Base-by-base conservation (phyloP, 2,888 invertebrate species). In the Tenthredo scrophulariae region DNA sequence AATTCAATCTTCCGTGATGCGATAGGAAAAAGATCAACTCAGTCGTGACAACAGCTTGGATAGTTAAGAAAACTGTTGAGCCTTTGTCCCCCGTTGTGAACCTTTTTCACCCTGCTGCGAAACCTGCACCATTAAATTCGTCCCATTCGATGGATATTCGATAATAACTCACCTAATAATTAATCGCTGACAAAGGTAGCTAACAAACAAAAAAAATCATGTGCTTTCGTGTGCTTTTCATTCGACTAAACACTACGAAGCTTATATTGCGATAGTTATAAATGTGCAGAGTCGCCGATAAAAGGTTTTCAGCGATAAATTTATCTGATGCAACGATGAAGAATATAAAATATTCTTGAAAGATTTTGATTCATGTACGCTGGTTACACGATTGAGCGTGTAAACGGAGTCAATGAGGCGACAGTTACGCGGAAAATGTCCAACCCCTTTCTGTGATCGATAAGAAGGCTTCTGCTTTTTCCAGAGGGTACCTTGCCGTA, bases 1-100 rank as follows among this genome's bases (percentile, higher is more conserved):
- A 80, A 80, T 80, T 80, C 40, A 80, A 80, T 80, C 80, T 80
- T 58, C 40, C 80, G 80, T 80, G 62, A 80, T 62, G 80, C 80
- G 80, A 80, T 80, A 80, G 80, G 80, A 62, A 80, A 80, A 80
- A 80, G 80, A 80, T 80, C 80, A 80, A 80, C 80, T 80, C 40
- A n/a, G 13, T 62, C 62, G 40, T 62, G 80, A 54, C 50, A 54
- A 54, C 40, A 22, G 40, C 40, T 80, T 62, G n/a, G 80, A 58
- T 40, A 62, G 40, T 62, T 62, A 7, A 80, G 37, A 33, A 80
- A 80, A 80, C 62, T 80, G 80, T 80, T 80, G 80, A 80, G 58
- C 80, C 40, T 80, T 62, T 62, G 40, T 62, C 58, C 37, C 62
- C 80, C 37, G 80, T 40, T n/a, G 80, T 13, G 80, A 29, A 62